Percentiles rank a stretch among this genome's conserved stretches.
phyloP scores from a whole-genome alignment of 2,797 vertebrate species.

The Vultur gryphus region DNA sequence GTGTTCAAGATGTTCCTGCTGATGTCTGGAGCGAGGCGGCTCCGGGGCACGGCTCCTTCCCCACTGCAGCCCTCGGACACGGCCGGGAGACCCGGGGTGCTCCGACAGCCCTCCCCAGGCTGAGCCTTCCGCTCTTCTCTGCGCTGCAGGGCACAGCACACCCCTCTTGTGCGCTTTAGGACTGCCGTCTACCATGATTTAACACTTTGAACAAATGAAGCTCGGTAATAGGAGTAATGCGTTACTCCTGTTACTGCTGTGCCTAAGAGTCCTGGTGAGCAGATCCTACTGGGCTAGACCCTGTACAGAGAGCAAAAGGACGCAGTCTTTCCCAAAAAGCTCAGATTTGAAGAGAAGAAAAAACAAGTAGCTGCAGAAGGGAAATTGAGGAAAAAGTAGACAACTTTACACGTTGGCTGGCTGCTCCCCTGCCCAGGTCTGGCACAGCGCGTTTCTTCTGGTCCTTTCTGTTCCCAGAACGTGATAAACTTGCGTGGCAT shows the following conservation, averaged over 20 bases:
- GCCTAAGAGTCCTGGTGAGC: background rate
- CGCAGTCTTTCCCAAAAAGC: background rate
- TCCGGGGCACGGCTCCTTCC: background rate
- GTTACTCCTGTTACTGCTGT: background rate
- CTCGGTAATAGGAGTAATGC: background rate
- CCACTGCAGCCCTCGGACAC: background rate
- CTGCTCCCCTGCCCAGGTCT: background rate
- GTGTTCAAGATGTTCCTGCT: accelerated
- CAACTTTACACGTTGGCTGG: background rate
- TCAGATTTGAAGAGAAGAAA: background rate
- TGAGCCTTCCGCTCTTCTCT: background rate
- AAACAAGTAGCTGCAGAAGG: background rate
- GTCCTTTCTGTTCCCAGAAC: background rate
- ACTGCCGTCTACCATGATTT: accelerated
- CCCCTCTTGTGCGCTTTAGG: accelerated
- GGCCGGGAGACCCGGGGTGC: background rate
- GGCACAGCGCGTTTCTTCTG: background rate
- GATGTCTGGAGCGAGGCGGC: accelerated
- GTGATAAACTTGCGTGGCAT: accelerated
- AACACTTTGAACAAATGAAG: background rate
- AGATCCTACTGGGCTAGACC: background rate
- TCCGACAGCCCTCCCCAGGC: background rate
- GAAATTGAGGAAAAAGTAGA: background rate
- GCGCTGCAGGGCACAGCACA: background rate
- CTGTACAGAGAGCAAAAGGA: background rate